Conservation (phyloP, 2,113 vertebrate species). For the Osmerus mordax region DNA sequence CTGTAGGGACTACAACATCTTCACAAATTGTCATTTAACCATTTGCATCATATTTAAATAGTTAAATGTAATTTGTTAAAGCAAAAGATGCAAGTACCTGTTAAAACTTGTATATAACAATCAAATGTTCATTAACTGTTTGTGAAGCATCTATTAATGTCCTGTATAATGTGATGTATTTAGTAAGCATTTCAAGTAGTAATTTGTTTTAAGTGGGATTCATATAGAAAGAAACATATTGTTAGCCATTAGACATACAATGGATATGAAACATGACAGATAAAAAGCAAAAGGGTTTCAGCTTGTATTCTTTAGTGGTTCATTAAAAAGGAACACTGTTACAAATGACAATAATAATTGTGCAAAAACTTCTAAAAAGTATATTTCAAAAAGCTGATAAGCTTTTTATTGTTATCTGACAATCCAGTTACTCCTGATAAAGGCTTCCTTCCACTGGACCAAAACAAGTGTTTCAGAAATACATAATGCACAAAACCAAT, state of each 20-base stretch:
- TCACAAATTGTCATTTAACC: no score
- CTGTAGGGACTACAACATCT: no score
- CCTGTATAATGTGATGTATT: no score
- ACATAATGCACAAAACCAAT: neutral
- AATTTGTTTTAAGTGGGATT: no score
- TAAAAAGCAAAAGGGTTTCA: neutral
- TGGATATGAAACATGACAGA: constrained; percentile 2
- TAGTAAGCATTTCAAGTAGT: no score
- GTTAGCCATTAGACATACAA: neutral
- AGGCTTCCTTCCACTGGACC: neutral
- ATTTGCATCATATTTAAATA: neutral
- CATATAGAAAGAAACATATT: neutral
- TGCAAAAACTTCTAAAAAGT: constrained; percentile 4
- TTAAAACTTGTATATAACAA: no score
- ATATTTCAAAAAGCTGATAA: neutral
- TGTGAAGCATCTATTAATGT: no score
- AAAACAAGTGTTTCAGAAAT: neutral
- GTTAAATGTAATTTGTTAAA: neutral
- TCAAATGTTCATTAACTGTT: no score
- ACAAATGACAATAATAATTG: neutral
- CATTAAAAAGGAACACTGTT: neutral
- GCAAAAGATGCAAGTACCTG: neutral
- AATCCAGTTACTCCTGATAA: neutral
- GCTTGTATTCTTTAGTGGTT: constrained; percentile 3
- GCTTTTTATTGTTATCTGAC: neutral